These are phyloP conservation scores for Paralichthys olivaceus DNA, from an alignment of 2,113 vertebrate genomes.

Conservation along the genomic window DNA sequence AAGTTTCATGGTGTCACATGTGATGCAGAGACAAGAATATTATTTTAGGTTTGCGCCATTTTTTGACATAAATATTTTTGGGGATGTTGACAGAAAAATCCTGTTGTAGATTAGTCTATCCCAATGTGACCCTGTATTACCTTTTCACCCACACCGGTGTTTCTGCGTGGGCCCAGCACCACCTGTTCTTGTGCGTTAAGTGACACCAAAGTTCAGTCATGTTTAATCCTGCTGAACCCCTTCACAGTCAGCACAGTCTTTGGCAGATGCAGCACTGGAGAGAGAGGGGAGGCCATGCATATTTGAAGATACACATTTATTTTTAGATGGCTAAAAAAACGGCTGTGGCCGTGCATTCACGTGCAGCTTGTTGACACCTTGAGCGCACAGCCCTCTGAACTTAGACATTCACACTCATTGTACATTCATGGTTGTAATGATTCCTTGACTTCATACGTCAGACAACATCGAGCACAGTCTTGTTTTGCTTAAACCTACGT, in stretches of 20 bases:
- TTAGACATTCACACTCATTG: background rate
- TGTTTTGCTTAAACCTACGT: background rate
- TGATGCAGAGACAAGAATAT: too few relatives aligned
- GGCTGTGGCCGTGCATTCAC: background rate
- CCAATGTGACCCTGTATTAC: conserved; percentile 35
- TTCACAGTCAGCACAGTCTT: conserved; percentile 14
- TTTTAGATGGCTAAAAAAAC: conserved; percentile 63
- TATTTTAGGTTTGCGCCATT: too few relatives aligned
- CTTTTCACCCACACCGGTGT: conserved; percentile 8
- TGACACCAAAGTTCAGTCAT: conserved; percentile 36
- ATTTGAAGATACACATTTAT: conserved; percentile 63
- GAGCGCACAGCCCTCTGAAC: background rate
- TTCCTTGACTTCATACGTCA: background rate
- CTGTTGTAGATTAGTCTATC: conserved; percentile 12
- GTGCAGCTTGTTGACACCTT: background rate
- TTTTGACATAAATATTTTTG: background rate
- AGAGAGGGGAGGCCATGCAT: conserved; percentile 44
- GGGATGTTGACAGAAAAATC: conserved; percentile 25
- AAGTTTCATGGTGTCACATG: too few relatives aligned
- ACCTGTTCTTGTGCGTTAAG: conserved; percentile 48
- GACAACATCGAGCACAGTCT: background rate
- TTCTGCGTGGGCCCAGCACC: conserved; percentile 19
- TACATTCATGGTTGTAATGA: background rate
- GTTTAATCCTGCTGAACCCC: conserved; percentile 25
- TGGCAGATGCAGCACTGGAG: background rate